Evolutionary conservation across 2,113 vertebrate species (phyloP), one percentile per base, ranked within the genome.

Genomic region (Melanerpes formicivorus): DNA sequence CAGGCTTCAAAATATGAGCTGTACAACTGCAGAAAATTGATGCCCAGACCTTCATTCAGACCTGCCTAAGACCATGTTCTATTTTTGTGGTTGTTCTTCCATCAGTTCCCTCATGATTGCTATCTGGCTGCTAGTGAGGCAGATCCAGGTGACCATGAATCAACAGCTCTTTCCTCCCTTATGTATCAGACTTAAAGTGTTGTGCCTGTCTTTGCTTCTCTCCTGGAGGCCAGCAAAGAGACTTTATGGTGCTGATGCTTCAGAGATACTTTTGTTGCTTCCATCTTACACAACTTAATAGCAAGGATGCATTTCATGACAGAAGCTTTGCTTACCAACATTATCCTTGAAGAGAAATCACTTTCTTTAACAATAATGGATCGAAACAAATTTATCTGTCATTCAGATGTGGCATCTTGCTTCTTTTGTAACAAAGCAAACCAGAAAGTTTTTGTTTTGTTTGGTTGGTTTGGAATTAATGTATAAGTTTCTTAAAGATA

Each of bases 61-160:
- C 59, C 40, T 40, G 2, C 30, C 17, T n/a, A n/a, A 81, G 65
- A 37, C 0, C 10, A 2, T 5, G 5, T 64, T 58, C 79, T 2
- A 18, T 84, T 84, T 63, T 23, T 30, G 18, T 48, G 13, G 14
- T 55, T 73, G n/a, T 34, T 66, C 73, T 81, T 37, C 40, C 40
- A 73, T 59, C 18, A 14, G 9, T 11, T 87, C 30, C 34, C 79
- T 59, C 52, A 26, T 22, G n/a, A 34, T 26, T 25, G 19, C 6
- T 84, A 5, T 37, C 73, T 65, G 73, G 7, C n/a, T 80, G 25
- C 60, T 64, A 2, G 40, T 7, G 32, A 42, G 11, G 25, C 7
- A 55, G 55, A 55, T 76, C 40, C n/a, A 34, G 63, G 40, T n/a
- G 52, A 84, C 60, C 0, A 0, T 3, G 23, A 58, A 64, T 40